phyloP scores from a whole-genome alignment of 2,888 invertebrate genomes.

The Leptopilina drosophilae region DNA sequence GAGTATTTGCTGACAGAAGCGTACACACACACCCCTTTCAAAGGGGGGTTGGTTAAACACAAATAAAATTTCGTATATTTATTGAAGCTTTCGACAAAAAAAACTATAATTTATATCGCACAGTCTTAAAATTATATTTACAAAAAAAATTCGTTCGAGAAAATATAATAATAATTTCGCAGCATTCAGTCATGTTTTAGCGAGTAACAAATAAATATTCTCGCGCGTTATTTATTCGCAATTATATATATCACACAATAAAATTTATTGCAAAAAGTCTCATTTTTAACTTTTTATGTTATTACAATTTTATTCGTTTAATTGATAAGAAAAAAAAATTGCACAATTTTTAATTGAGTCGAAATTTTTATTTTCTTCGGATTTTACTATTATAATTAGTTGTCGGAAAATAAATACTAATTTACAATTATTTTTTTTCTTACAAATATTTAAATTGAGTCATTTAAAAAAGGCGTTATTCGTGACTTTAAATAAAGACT shows the following conservation, averaged over 20 bases:
- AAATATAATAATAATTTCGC: conserved; percentile 6
- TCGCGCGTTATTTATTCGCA: conserved; percentile 10
- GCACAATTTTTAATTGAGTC: too few species aligned
- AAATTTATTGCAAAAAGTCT: too few species aligned
- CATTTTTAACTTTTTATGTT: too few species aligned
- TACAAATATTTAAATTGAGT: too few species aligned
- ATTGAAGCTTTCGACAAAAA: conserved; percentile 22
- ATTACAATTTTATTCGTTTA: too few species aligned
- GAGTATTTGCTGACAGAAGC: conserved; percentile 33
- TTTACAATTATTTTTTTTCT: background rate
- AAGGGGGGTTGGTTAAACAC: background rate
- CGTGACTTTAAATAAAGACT: background rate
- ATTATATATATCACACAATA: conserved; percentile 30
- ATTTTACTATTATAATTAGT: too few species aligned
- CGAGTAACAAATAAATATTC: conserved; percentile 1
- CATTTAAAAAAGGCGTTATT: conserved; percentile 42
- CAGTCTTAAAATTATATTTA: conserved; percentile 33
- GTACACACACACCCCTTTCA: background rate
- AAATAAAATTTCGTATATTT: conserved; percentile 14
- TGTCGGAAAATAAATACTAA: background rate
- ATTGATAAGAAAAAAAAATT: too few species aligned
- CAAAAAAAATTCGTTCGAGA: background rate
- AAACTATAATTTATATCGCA: conserved; percentile 32
- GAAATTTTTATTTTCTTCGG: too few species aligned
- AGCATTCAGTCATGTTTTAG: conserved; percentile 35